Percentiles rank a stretch among this genome's conserved stretches.
phyloP scores from a whole-genome alignment of 2,888 invertebrate genomes.

The Ephialtes manifestator region DNA sequence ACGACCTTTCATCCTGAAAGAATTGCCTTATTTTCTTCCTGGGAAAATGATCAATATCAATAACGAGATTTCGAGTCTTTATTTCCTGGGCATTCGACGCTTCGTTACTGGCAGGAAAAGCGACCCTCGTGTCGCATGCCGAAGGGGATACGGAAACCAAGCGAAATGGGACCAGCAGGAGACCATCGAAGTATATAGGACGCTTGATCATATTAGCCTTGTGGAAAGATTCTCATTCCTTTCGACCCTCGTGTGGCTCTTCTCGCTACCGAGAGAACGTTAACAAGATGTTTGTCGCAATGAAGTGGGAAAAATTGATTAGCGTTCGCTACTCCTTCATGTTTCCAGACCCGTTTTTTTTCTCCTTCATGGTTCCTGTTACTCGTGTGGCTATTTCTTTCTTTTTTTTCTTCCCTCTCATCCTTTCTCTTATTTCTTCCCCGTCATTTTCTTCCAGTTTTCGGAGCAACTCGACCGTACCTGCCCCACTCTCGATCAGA shows the following conservation, averaged over 20 bases:
- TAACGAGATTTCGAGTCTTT: slow-evolving; percentile 44
- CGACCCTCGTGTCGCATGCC: slow-evolving; percentile 22
- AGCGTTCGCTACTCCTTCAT: slow-evolving; percentile 33
- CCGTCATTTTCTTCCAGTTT: slow-evolving; percentile 5
- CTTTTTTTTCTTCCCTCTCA: slow-evolving; percentile 4
- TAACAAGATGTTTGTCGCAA: slow-evolving; percentile 74
- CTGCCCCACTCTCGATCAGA: slow-evolving; percentile 3
- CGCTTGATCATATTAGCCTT: slow-evolving; percentile 68
- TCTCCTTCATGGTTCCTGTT: background rate
- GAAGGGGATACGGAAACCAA: slow-evolving; percentile 26
- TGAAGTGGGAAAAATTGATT: slow-evolving; percentile 75
- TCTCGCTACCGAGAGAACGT: slow-evolving; percentile 36
- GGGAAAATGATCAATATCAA: slow-evolving; percentile 34
- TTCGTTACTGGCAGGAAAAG: slow-evolving; percentile 42
- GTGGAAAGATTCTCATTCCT: slow-evolving; percentile 19
- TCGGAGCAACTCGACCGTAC: slow-evolving; percentile 24
- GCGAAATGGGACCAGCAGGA: slow-evolving; percentile 7
- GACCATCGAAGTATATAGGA: background rate
- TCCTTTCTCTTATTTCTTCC: slow-evolving; percentile 23
- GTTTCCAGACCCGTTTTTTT: slow-evolving; percentile 4
- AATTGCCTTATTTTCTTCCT: slow-evolving; percentile 8
- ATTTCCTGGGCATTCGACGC: slow-evolving; percentile 24
- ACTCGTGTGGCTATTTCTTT: background rate
- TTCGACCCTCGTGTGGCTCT: slow-evolving; percentile 37
- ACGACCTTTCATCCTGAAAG: background rate